Percentiles rank a stretch among this genome's conserved stretches.
Evolutionary conservation across 2,888 invertebrate genomes (phyloP).

Genomic region (Mylabris sibirica): DNA sequence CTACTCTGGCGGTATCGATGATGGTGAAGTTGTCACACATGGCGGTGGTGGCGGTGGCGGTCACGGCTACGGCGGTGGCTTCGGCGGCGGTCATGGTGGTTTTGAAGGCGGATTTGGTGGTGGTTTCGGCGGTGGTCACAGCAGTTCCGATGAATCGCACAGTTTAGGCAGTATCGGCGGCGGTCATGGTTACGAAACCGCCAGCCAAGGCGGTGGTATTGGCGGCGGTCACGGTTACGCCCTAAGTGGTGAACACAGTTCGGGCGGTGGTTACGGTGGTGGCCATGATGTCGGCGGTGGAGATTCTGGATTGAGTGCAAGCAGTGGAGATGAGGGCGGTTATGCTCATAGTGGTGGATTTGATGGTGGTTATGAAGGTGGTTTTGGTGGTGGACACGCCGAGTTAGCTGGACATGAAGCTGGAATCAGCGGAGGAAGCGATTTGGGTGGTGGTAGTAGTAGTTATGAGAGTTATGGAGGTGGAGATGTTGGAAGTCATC

Average conservation of each 20-base stretch:
- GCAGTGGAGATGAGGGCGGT: conserved; percentile 44
- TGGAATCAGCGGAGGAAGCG: conserved; percentile 37
- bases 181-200: conserved; percentile 34
- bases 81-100: conserved; percentile 44
- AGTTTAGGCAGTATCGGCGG: conserved; percentile 35
- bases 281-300: conserved; percentile 28
- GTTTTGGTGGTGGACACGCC: conserved; percentile 42
- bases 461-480: conserved; percentile 40
- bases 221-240: conserved; percentile 31
- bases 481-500: conserved; percentile 45
- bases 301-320: conserved; percentile 29
- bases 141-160: conserved; percentile 33
- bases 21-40: conserved; percentile 59
- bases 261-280: conserved; percentile 22
- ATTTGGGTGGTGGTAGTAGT: conserved; percentile 26
- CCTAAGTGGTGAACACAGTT: conserved; percentile 13
- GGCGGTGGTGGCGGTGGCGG: conserved; percentile 47
- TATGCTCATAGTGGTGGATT: conserved; percentile 57
- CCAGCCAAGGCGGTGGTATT: conserved; percentile 24
- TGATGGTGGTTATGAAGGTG: conserved; percentile 52
- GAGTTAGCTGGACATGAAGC: conserved; percentile 39
- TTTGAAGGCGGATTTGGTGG: conserved; percentile 49
- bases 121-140: conserved; percentile 45
- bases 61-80: conserved; percentile 42
- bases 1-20: conserved; percentile 72